Percentiles rank a stretch among this genome's conserved stretches.
phyloP scores from a whole-genome alignment of 2,888 invertebrate genomes.

The Craniophora ligustri region DNA sequence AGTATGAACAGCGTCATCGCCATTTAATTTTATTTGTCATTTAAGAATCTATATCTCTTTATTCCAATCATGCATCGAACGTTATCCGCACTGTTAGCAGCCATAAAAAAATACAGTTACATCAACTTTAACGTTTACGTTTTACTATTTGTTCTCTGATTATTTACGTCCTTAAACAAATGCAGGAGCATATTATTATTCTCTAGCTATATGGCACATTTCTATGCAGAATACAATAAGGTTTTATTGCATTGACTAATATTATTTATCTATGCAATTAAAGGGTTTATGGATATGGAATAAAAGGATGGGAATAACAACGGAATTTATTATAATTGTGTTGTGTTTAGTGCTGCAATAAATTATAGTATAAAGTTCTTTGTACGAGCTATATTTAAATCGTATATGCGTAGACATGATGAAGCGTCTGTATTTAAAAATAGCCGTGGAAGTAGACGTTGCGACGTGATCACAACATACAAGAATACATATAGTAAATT shows the following conservation, averaged over 20 bases:
- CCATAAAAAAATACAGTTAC: neutral
- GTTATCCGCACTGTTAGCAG: neutral
- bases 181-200: slow-evolving; percentile 34
- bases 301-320: slow-evolving; percentile 15
- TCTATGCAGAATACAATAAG: slow-evolving; percentile 20
- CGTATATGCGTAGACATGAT: slow-evolving; percentile 26
- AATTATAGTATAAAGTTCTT: slow-evolving; percentile 32
- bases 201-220: slow-evolving; percentile 17
- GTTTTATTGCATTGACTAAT: slow-evolving; percentile 43
- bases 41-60: too few species aligned
- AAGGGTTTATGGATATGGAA: slow-evolving; percentile 22
- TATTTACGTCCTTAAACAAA: slow-evolving; percentile 26
- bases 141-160: neutral
- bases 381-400: slow-evolving; percentile 26
- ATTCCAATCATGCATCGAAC: too few species aligned
- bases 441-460: slow-evolving; percentile 29
- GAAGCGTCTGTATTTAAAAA: slow-evolving; percentile 44
- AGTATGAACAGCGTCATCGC: neutral
- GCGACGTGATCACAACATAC: slow-evolving; percentile 5
- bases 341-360: slow-evolving; percentile 18
- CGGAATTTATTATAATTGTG: slow-evolving; percentile 12
- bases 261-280: slow-evolving; percentile 21
- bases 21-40: too few species aligned
- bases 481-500: neutral
- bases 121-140: slow-evolving; percentile 1